Evolutionary conservation across 2,888 invertebrate genomes (phyloP), one percentile per base, ranked within the genome.

Genomic region (Cecidostiba fungosa): DNA sequence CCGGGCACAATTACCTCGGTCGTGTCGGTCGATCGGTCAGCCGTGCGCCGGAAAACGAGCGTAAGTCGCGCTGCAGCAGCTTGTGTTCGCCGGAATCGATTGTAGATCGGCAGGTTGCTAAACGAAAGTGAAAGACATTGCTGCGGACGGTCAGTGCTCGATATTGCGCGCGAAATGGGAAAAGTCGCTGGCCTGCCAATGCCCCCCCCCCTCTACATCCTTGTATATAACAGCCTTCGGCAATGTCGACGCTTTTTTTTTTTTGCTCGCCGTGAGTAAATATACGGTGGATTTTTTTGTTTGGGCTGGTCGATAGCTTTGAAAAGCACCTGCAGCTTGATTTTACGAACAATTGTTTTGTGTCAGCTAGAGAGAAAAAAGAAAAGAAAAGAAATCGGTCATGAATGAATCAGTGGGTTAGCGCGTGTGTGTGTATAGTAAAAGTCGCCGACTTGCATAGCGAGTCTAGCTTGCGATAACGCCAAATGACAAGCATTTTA

Each of bases 401-500:
- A 50, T 50, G 50, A 50, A 50, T 50, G 50, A 50, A 50, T 50
- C 50, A 50, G 50, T 50, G 16, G 19, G 50, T 50, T 50, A 50
- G 50, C 50, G 19, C 50, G 50, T 19, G 12, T 3, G n/a, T 66
- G 10, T 14, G 66, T 26, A 26, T 62, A 29, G 54, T 23, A 59
- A 23, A 59, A n/a, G 54, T 59, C 5, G n/a, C 54, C 54, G 47
- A 12, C 12, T 12, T 6, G 5, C 36, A 6, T 5, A 10, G 43
- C 50, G 50, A 50, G 50, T 50, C 8, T n/a, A 23, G 54, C 29
- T 16, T 16, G 66, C 29, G 66, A 66, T 66, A 26, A 29, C 29
- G 66, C 66, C 66, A 66, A 66, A 66, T 66, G 66, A 66, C 66
- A 26, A 26, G 66, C 66, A 66, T 66, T 66, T 66, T 66, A 66